Evolutionary conservation across 2,888 invertebrate species (phyloP), one percentile per base, ranked within the genome.

Genomic region (Silvanus unidentatus): DNA sequence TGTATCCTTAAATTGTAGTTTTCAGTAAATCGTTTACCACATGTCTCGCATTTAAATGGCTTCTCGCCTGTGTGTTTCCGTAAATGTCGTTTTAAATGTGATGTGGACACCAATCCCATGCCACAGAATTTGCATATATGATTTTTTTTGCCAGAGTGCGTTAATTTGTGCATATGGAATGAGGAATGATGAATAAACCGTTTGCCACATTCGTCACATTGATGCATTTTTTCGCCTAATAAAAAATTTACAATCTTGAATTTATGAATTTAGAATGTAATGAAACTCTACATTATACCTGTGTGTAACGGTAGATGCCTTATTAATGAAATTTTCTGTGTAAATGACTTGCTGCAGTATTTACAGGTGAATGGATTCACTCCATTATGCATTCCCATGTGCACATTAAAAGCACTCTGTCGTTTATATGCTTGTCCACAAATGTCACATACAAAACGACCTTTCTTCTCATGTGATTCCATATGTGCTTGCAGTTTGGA

Each of bases 21-120:
- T 69, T 80, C 80, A 3, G 78, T 77, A 73, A 81, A 81, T 46
- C 77, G 70, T 64, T 78, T 79, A 3, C 76, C 77, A 69, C 81
- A 81, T 45, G 73, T 69, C 41, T 57, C 48, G 61, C 81, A 81
- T 65, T 74, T 74, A 70, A 76, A 78, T 1, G 75, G 69, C 66
- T 77, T 77, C 69, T 82, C 81, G 9, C 82, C 81, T 40, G 77
- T 78, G 69, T 84, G 84, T 44, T 79, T 77, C 52, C 80, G 75
- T 75, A 79, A 76, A 70, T 84, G 84, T 1, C 83, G 74, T 70
- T 79, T 80, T 57, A 84, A 74, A 65, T 84, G 83, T 46, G 82
- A 82, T 51, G 77, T 77, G 52, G 81, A 81, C 68, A 81, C 74
- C 38, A 84, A 75, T 50, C 77, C 76, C 42, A 79, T 69, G 13